A percentile compares a stretch with the other conserved stretches of the same genome.
Evolutionary conservation across 1,140 invertebrate genomes (phyloP).

Genomic region (Stratiolaelaps scimitus): DNA sequence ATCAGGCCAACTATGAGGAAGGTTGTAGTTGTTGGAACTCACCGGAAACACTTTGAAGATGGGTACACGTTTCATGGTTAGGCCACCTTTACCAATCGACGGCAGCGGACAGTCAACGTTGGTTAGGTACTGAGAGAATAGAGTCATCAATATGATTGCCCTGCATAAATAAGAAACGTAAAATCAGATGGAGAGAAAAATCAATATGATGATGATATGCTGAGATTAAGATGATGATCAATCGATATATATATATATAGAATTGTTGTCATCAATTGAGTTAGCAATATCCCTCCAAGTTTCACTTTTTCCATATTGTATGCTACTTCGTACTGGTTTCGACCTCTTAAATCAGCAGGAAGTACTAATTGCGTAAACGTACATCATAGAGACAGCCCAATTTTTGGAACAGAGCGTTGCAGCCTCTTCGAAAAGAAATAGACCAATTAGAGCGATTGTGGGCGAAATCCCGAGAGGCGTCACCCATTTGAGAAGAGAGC

Average conservation of each 20-base stretch:
- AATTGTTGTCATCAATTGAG: too few species aligned
- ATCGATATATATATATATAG: too few species aligned
- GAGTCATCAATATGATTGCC: constrained; percentile 60
- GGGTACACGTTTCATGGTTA: constrained; percentile 50
- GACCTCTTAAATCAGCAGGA: too few species aligned
- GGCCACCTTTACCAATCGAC: constrained; percentile 50
- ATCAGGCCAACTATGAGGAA: not conserved
- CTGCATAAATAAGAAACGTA: constrained; percentile 44
- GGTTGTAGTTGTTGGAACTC: constrained; percentile 38
- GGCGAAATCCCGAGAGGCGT: constrained; percentile 45
- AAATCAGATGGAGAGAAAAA: too few species aligned
- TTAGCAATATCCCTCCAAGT: not conserved
- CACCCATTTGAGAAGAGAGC: constrained; percentile 41
- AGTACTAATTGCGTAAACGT: constrained; percentile 36
- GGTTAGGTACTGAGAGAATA: constrained; percentile 66
- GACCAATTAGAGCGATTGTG: constrained; percentile 42
- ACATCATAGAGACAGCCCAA: constrained; percentile 42
- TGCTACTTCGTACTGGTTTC: not conserved
- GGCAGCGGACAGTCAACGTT: constrained; percentile 54
- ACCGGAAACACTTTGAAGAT: constrained; percentile 70
- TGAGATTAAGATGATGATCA: too few species aligned
- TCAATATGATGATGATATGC: too few species aligned
- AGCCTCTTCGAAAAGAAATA: constrained; percentile 41
- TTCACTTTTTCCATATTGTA: constrained; percentile 13
- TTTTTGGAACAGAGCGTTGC: constrained; percentile 39